A percentile compares a stretch with the other conserved stretches of the same genome.
phyloP scores from a whole-genome alignment of 2,888 invertebrate genomes.

The Acanthopleura granulata region DNA sequence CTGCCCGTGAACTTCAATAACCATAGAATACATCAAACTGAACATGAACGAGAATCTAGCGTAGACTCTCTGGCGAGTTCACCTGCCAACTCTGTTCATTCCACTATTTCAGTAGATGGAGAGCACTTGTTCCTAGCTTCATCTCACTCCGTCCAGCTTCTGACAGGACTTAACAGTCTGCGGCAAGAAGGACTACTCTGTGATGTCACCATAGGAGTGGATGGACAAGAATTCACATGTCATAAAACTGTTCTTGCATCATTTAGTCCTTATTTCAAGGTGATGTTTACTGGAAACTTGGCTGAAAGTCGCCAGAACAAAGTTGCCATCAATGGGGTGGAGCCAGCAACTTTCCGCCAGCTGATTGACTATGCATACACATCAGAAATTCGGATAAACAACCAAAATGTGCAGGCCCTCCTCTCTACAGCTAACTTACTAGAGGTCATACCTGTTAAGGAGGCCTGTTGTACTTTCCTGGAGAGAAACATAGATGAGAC shows the following conservation, averaged over 20 bases:
- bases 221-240: slow-evolving; percentile 68
- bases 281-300: slow-evolving; percentile 64
- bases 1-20: not conserved
- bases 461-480: slow-evolving; percentile 70
- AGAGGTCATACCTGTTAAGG: slow-evolving; percentile 68
- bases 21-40: not conserved
- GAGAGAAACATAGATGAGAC: slow-evolving; percentile 70
- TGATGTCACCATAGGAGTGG: slow-evolving; percentile 70
- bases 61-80: slow-evolving; percentile 11
- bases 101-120: slow-evolving; percentile 41
- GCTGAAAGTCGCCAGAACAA: slow-evolving; percentile 68
- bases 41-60: not conserved
- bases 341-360: slow-evolving; percentile 67
- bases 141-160: slow-evolving; percentile 65
- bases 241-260: slow-evolving; percentile 69
- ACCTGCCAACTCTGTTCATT: not conserved
- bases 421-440: slow-evolving; percentile 71
- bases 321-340: slow-evolving; percentile 70
- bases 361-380: slow-evolving; percentile 72
- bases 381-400: slow-evolving; percentile 62
- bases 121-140: slow-evolving; percentile 67
- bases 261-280: slow-evolving; percentile 66
- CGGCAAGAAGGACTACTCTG: slow-evolving; percentile 67
- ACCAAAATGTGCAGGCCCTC: slow-evolving; percentile 70
- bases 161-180: slow-evolving; percentile 65